Evolutionary conservation across 2,797 vertebrate species (phyloP), one percentile per base, ranked within the genome.

Genomic region (Melanotaenia pygmaea): DNA sequence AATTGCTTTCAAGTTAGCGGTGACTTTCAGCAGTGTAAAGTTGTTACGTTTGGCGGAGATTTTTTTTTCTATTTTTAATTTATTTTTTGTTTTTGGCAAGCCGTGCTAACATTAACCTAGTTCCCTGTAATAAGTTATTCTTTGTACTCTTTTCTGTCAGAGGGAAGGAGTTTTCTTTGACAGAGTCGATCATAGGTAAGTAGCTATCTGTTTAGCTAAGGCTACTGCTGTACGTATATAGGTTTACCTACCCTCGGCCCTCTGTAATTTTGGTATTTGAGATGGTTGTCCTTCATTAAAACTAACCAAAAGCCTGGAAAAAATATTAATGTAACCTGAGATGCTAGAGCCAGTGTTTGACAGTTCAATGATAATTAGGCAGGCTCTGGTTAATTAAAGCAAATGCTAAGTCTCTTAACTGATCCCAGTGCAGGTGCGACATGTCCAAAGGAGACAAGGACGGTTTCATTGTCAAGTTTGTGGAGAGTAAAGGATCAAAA

Each of bases 401-500:
- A 51, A 54, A 63, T 10, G 12, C 54, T 5, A 14, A n/a, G n/a
- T 73, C 2, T 62, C 37, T 20, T 38, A 2, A 1, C 9, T 76
- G 3, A 6, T 40, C 20, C 7, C n/a, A 2, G 3, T 67, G 22
- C 18, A 34, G 26, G 10, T 5, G 32, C 24, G 81, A 71, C 79
- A 99, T 99, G 98, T 91, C 95, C 26, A 94, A 88, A 74, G 88
- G 10, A 79, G 92, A 89, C 40, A 93, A 75, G 68, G 94, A 95
- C n/a, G 90, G 81, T 3, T 97, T 96, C 75, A 88, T 96, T 81
- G 98, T 99, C 83, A 99, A 97, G 87, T 99, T 99, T 93, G 85
- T 99, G 76, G 95, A 94, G 72, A 91, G 87, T 45, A 69, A 93
- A 64, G 93, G 89, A 66, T 70, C 81, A 16, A 96, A 90, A 80